A percentile compares a stretch with the other conserved stretches of the same genome.
phyloP scores from a whole-genome alignment of 2,113 vertebrate species.

The Microtus ochrogaster region DNA sequence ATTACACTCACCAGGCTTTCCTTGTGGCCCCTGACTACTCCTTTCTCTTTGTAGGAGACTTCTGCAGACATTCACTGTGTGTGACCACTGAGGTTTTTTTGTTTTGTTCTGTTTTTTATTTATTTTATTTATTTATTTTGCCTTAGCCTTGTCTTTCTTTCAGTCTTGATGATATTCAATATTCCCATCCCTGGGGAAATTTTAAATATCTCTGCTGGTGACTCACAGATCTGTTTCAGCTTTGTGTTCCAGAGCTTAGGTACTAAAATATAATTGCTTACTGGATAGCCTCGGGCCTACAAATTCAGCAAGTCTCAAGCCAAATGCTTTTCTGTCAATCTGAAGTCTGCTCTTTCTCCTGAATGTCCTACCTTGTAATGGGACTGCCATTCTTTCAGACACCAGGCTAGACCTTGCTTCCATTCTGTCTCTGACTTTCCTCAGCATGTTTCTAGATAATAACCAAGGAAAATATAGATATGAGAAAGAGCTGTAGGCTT shows the following conservation, averaged over 20 bases:
- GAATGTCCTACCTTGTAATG: neutral
- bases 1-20: constrained; percentile 22
- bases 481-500: neutral
- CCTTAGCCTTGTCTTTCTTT: neutral
- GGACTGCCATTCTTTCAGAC: neutral
- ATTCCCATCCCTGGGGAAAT: constrained; percentile 49
- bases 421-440: constrained; percentile 26
- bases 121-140: too few relatives aligned
- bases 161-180: constrained; percentile 33
- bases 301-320: constrained; percentile 43
- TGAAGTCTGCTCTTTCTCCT: neutral
- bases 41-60: constrained; percentile 5
- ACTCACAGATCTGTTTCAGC: constrained; percentile 54
- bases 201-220: constrained; percentile 31
- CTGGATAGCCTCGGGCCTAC: constrained; percentile 19
- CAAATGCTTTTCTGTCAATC: constrained; percentile 39
- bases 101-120: neutral
- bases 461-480: neutral
- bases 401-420: neutral
- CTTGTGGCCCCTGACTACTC: neutral
- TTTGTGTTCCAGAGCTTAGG: constrained; percentile 35
- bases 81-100: neutral
- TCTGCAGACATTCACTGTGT: neutral
- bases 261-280: constrained; percentile 43
- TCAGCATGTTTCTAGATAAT: neutral